A percentile compares a stretch with the other conserved stretches of the same genome.
Conservation (phyloP, 1,140 invertebrate species). For the Pemphigus obesinymphae region DNA sequence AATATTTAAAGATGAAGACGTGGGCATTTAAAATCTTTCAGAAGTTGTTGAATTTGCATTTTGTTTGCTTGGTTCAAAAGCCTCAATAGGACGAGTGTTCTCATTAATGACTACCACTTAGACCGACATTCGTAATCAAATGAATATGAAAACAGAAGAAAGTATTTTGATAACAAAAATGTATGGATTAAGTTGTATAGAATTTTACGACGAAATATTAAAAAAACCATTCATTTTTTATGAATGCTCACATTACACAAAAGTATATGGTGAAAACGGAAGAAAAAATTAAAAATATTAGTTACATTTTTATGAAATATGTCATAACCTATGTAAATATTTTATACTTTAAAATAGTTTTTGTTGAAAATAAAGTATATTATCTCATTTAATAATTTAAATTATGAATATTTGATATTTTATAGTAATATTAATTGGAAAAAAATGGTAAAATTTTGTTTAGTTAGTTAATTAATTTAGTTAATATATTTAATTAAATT, state of each 20-base stretch:
- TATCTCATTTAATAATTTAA: background rate
- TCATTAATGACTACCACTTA: background rate
- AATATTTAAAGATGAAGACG: background rate
- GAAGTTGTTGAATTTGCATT: constrained; percentile 1
- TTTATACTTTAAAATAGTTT: background rate
- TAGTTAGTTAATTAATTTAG: too few species aligned
- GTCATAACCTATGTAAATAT: background rate
- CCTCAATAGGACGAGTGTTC: background rate
- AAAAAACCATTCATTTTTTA: background rate
- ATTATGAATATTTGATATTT: background rate
- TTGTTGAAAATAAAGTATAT: background rate
- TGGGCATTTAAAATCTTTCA: background rate
- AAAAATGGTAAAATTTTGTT: background rate
- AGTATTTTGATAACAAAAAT: background rate
- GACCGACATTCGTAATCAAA: background rate
- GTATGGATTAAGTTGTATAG: background rate
- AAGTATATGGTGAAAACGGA: background rate
- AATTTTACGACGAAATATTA: background rate
- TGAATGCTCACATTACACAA: background rate
- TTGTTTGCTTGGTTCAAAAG: background rate
- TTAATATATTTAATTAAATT: too few species aligned
- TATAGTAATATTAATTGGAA: background rate
- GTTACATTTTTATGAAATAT: background rate
- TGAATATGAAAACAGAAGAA: background rate
- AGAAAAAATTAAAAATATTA: background rate